These are phyloP conservation scores for Calameuta idolon DNA, from an alignment of 2,888 invertebrate genomes.

Conservation along the genomic window DNA sequence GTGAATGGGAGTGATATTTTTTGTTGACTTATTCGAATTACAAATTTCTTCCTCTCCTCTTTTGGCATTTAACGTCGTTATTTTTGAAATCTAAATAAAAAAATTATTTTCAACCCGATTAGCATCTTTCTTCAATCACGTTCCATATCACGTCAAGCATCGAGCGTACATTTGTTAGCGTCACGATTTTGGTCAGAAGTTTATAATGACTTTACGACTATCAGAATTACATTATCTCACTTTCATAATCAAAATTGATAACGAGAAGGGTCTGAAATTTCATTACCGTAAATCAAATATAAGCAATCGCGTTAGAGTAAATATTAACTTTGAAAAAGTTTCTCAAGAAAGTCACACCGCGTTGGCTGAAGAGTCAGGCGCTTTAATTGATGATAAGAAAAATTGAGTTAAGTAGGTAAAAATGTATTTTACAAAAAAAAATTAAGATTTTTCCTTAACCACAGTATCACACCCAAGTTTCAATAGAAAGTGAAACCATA, in stretches of 20 bases:
- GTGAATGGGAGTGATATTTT: neutral
- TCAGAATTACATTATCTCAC: neutral
- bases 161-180: neutral
- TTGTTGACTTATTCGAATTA: neutral
- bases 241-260: neutral
- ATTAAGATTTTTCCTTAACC: neutral
- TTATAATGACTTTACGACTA: neutral
- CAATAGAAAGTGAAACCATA: neutral
- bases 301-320: neutral
- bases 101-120: neutral
- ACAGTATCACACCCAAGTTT: neutral
- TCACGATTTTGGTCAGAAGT: neutral
- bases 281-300: neutral
- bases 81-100: neutral
- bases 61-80: neutral
- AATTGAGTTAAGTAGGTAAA: neutral
- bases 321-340: neutral
- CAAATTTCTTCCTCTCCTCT: neutral
- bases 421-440: neutral
- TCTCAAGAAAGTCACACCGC: neutral
- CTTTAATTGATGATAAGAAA: neutral
- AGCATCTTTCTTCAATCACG: neutral
- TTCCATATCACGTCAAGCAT: neutral
- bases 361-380: neutral
- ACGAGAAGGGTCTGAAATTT: neutral